A percentile compares a stretch with the other conserved stretches of the same genome.
phyloP scores from a whole-genome alignment of 2,113 vertebrate genomes.

The Eidolon helvum region DNA sequence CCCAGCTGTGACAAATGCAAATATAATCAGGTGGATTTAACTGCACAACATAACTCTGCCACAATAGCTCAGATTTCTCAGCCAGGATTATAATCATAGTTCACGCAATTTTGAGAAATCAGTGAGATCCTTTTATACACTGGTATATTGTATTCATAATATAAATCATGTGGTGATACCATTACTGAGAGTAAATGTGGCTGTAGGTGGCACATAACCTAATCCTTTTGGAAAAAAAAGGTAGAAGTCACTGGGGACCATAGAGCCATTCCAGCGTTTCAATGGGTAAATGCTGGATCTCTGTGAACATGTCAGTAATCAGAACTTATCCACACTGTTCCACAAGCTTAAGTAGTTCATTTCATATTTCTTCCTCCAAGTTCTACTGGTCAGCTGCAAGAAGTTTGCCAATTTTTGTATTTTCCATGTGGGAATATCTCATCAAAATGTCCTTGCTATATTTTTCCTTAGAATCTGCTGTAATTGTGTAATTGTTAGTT shows the following conservation, averaged over 20 bases:
- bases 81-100: not conserved
- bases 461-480: slow-evolving; percentile 24
- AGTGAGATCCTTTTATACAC: not conserved
- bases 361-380: not conserved
- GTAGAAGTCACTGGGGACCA: not conserved
- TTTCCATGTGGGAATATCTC: not conserved
- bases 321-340: not conserved
- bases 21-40: not conserved
- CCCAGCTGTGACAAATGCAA: slow-evolving; percentile 39
- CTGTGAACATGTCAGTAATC: not conserved
- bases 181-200: not conserved
- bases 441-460: not conserved
- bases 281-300: not conserved
- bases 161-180: not conserved
- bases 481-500: not conserved
- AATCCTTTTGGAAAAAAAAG: not conserved
- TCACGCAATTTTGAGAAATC: not conserved
- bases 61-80: slow-evolving; percentile 11
- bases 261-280: not conserved
- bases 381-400: not conserved
- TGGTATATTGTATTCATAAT: not conserved
- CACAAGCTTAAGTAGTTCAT: not conserved
- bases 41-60: not conserved
- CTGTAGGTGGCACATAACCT: not conserved
- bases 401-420: not conserved